Evolutionary conservation across 1,140 invertebrate species (phyloP).

Genomic region (Saxidomus purpurata): DNA sequence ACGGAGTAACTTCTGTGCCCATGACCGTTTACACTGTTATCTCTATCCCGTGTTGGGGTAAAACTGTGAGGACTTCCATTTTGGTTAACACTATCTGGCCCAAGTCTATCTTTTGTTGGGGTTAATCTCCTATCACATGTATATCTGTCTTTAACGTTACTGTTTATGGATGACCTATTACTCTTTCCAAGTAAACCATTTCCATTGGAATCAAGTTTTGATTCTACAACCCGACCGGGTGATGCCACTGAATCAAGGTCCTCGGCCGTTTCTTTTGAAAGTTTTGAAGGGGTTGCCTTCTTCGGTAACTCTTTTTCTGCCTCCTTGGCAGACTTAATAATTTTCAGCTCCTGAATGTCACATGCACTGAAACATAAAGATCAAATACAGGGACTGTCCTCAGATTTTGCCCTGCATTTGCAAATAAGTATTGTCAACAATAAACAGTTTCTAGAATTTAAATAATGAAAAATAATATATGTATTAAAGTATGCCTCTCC

Average conservation of each 20-base stretch:
- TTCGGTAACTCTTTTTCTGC: constrained; percentile 85
- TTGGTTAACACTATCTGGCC: not conserved
- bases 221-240: constrained; percentile 75
- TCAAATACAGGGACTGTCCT: constrained; percentile 84
- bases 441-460: no score
- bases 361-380: constrained; percentile 89
- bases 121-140: not conserved
- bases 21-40: not conserved
- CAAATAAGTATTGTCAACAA: no score
- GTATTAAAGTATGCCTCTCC: no score
- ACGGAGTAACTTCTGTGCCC: constrained; percentile 10
- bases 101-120: not conserved
- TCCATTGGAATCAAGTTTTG: constrained; percentile 31
- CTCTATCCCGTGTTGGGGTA: constrained; percentile 17
- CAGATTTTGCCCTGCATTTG: no score
- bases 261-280: constrained; percentile 75
- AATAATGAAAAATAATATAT: no score
- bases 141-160: constrained; percentile 6
- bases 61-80: constrained; percentile 13
- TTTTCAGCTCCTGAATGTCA: constrained; percentile 89
- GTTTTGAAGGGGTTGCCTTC: constrained; percentile 76
- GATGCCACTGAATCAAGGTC: constrained; percentile 72
- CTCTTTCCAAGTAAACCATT: not conserved
- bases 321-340: constrained; percentile 88
- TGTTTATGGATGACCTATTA: not conserved